phyloP scores from a whole-genome alignment of 2,797 vertebrate genomes.

The Sus cebifrons region DNA sequence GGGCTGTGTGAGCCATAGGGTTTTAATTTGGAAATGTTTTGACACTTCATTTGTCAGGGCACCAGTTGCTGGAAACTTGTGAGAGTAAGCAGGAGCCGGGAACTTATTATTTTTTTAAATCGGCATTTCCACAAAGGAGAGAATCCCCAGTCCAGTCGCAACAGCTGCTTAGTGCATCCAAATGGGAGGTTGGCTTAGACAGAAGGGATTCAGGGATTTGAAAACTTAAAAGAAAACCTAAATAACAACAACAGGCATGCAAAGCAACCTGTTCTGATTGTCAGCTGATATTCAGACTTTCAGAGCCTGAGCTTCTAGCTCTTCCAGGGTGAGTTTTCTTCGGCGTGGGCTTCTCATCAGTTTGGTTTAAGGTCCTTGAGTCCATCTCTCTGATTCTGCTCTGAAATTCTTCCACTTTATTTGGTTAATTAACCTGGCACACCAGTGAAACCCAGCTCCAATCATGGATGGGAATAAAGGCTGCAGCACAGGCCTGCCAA shows the following conservation, averaged over 20 bases:
- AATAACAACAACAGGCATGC: slow-evolving; percentile 76
- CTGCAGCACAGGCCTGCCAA: not conserved
- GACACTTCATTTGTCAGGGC: slow-evolving; percentile 85
- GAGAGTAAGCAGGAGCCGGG: slow-evolving; percentile 74
- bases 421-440: not conserved
- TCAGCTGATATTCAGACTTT: slow-evolving; percentile 33
- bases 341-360: not conserved
- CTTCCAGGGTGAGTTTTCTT: slow-evolving; percentile 29
- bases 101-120: slow-evolving; percentile 70
- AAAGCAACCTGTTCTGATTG: slow-evolving; percentile 66
- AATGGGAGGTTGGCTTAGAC: slow-evolving; percentile 71
- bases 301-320: not conserved
- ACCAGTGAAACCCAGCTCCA: not conserved
- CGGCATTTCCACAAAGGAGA: slow-evolving; percentile 73
- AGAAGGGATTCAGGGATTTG: slow-evolving; percentile 75
- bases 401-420: slow-evolving; percentile 3
- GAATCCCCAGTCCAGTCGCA: slow-evolving; percentile 70
- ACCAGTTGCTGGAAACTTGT: slow-evolving; percentile 79
- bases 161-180: slow-evolving; percentile 73
- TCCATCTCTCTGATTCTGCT: slow-evolving; percentile 36
- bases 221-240: slow-evolving; percentile 75
- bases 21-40: slow-evolving; percentile 87
- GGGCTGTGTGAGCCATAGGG: slow-evolving; percentile 63
- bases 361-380: not conserved
- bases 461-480: not conserved